Conservation (phyloP, 1,140 invertebrate species). For the Eriosoma lanigerum region DNA sequence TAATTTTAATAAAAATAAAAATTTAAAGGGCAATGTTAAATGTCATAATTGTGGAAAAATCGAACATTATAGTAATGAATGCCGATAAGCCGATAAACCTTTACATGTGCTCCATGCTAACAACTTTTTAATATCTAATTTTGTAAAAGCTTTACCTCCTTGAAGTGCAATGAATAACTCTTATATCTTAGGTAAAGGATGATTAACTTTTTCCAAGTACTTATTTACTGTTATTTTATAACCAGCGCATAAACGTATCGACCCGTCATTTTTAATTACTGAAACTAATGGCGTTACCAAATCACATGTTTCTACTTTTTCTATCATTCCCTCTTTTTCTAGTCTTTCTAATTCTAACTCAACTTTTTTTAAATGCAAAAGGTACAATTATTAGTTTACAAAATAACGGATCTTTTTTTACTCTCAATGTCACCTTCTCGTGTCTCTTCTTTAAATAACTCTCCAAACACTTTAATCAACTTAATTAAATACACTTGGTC, state of each 20-base stretch:
- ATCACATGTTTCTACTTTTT: background rate
- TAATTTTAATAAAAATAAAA: too few species aligned
- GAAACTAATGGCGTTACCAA: conserved; percentile 22
- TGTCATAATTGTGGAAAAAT: too few species aligned
- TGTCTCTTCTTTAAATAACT: too few species aligned
- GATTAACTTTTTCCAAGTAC: background rate
- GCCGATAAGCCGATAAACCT: too few species aligned
- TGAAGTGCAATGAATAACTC: background rate
- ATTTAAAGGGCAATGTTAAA: too few species aligned
- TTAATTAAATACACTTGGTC: too few species aligned
- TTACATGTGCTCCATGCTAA: background rate
- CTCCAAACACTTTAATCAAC: too few species aligned
- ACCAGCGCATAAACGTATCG: background rate
- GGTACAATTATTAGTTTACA: background rate
- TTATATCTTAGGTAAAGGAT: background rate
- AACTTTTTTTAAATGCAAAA: conserved; percentile 31
- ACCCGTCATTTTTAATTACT: conserved; percentile 1
- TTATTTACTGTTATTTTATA: background rate
- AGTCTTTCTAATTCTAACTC: conserved; percentile 6
- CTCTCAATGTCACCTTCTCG: too few species aligned
- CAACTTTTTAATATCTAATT: background rate
- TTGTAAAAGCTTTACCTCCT: background rate
- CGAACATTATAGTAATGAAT: too few species aligned
- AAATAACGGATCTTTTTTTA: conserved; percentile 26
- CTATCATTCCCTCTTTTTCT: background rate